Evolutionary conservation across 2,888 invertebrate genomes (phyloP), one percentile per base, ranked within the genome.

Genomic region (Mantis religiosa): DNA sequence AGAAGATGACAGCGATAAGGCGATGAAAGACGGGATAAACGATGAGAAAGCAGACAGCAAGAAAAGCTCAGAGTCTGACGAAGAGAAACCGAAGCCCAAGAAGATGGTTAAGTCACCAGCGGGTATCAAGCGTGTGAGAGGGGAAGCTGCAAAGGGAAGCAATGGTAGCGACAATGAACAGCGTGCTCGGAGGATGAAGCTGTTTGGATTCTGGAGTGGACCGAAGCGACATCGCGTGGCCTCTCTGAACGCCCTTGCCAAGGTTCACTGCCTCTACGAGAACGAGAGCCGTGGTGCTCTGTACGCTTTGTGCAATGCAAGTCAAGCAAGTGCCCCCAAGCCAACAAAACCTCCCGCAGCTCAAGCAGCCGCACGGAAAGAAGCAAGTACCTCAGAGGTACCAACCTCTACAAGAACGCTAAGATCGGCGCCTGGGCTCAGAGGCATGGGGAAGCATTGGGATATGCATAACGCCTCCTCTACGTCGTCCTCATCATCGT

Each of bases 251-350:
- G 98, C 98, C 0, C 93, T 97, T 91, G 98, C 98, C 41, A 98
- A 98, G 94, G 98, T 98, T 3, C 98, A 98, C 92, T 98, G 98
- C 92, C 94, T 98, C 34, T 98, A 98, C 92, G 98, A 98, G 93
- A 98, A 98, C 92, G 98, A 98, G 93, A 96, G 96, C 87, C 89
- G 88, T 34, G 88, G 88, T 15, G 91, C 89, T 41, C 54, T 88
- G 89, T 84, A 85, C 86, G 90, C 82, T 20, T 86, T 89, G 83
- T 90, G 85, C 89, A 89, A 90, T 87, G 87, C 91, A 88, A n/a
- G 88, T 84, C n/a, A 54, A 91, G 91, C 15, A 92, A 92, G 28
- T 81, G 92, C 41, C 84, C 84, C 85, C 87, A 87, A n/a, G 83
- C 85, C 85, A 88, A 89, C 83, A 89, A 90, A 87, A 89, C 0